A percentile compares a stretch with the other conserved stretches of the same genome.
Conservation (phyloP, 2,113 vertebrate genomes). For the Coreoperca whiteheadi region DNA sequence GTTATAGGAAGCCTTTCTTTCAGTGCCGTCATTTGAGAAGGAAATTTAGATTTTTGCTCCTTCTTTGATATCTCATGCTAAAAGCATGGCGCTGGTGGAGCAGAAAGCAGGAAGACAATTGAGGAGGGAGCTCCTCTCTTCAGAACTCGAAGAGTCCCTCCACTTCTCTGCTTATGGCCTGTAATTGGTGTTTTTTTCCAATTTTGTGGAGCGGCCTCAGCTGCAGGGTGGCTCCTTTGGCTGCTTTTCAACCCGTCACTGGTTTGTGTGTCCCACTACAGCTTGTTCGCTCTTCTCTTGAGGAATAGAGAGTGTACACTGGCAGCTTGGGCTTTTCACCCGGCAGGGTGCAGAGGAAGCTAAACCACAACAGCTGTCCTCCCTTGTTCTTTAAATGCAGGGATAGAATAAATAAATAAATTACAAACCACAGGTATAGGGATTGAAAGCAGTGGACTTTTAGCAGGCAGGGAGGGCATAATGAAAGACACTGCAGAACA, state of each 20-base stretch:
- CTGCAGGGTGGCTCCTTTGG: slow-evolving; percentile 44
- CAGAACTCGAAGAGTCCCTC: slow-evolving; percentile 33
- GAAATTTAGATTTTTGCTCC: slow-evolving; percentile 24
- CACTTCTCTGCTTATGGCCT: slow-evolving; percentile 52
- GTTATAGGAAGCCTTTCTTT: not conserved
- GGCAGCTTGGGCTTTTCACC: slow-evolving; percentile 13
- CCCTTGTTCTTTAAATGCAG: not conserved
- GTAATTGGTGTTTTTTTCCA: slow-evolving; percentile 69
- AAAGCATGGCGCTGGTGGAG: slow-evolving; percentile 17
- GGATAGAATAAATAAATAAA: not conserved
- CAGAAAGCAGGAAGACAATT: slow-evolving; percentile 15
- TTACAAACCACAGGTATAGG: not conserved
- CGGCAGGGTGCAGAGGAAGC: slow-evolving; percentile 15
- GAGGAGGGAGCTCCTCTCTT: slow-evolving; percentile 26
- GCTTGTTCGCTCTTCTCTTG: slow-evolving; percentile 48
- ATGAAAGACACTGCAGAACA: not conserved
- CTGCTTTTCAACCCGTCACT: slow-evolving; percentile 47
- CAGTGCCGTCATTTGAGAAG: not conserved
- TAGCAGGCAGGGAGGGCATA: not conserved
- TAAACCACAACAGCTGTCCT: not conserved
- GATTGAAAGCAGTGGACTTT: not conserved
- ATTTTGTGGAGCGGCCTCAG: slow-evolving; percentile 45
- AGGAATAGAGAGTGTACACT: slow-evolving; percentile 30
- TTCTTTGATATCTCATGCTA: slow-evolving; percentile 51
- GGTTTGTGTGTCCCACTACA: slow-evolving; percentile 48